Percentiles rank a stretch among this genome's conserved stretches.
Evolutionary conservation across 2,888 invertebrate genomes (phyloP).

Genomic region (Eudasyphora cyanicolor): DNA sequence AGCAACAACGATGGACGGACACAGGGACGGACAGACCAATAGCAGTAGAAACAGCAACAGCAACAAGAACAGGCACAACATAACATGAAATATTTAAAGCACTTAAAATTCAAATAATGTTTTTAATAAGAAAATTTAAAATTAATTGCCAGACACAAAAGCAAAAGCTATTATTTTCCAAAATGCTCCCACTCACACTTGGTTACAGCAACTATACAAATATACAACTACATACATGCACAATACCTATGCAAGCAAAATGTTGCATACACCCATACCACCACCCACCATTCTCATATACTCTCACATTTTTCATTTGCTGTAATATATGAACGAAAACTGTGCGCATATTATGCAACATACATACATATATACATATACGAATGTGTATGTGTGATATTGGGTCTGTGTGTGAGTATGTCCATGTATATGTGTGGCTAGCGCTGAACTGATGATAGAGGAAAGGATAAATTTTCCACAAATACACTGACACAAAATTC

Average conservation of each 20-base stretch:
- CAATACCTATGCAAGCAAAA: background rate
- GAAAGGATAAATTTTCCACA: constrained; percentile 14
- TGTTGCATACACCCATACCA: background rate
- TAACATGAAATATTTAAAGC: constrained; percentile 68
- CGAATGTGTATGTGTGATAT: constrained; percentile 19
- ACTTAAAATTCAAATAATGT: constrained; percentile 68
- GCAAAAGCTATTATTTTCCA: constrained; percentile 63
- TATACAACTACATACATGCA: background rate
- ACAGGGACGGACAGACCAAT: background rate
- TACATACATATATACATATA: background rate
- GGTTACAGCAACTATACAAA: no score
- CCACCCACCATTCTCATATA: background rate
- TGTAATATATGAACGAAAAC: constrained; percentile 27
- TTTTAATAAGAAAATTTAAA: constrained; percentile 74
- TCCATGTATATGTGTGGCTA: constrained; percentile 3
- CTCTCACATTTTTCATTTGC: constrained; percentile 32
- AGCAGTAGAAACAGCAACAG: background rate
- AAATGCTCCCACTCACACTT: constrained; percentile 34
- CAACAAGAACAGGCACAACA: constrained; percentile 20
- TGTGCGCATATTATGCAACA: constrained; percentile 1
- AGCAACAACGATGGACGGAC: background rate
- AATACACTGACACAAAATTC: constrained; percentile 1
- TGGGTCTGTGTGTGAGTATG: constrained; percentile 61
- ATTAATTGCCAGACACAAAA: constrained; percentile 78
- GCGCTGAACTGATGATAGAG: constrained; percentile 2